These are phyloP conservation scores for Phrynocephalus forsythii DNA, from an alignment of 2,797 vertebrate genomes.

Conservation along the genomic window DNA sequence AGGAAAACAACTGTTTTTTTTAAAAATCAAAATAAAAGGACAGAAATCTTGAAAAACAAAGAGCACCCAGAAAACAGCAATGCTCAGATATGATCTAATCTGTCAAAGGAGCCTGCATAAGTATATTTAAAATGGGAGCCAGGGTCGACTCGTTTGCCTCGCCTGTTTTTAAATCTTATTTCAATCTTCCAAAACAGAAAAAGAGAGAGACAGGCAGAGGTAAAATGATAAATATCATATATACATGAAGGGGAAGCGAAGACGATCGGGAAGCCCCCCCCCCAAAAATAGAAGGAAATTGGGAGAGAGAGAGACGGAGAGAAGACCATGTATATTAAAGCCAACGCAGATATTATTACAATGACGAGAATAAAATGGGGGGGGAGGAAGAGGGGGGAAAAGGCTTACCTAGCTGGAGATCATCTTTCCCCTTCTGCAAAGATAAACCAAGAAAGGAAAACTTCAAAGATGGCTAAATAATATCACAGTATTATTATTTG, in stretches of 20 bases:
- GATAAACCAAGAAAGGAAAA: not conserved
- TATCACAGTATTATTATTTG: not conserved
- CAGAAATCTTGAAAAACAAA: not conserved
- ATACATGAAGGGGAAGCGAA: not conserved
- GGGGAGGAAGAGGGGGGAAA: not conserved
- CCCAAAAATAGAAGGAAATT: no score
- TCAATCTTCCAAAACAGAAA: not conserved
- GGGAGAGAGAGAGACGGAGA: no score
- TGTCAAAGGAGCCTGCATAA: not conserved
- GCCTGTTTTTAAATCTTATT: not conserved
- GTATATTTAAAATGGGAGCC: not conserved
- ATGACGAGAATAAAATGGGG: no score
- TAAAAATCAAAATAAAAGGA: no score
- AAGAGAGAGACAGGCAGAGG: not conserved
- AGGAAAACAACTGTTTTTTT: no score
- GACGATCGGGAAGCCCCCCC: no score
- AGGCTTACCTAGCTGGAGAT: conserved; percentile 79
- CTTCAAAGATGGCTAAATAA: not conserved
- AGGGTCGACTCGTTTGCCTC: no score
- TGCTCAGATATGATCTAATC: no score
- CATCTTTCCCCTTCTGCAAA: conserved; percentile 4
- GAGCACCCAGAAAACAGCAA: no score
- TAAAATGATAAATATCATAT: not conserved
- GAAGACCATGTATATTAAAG: no score
- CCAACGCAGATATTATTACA: no score